Percentiles rank a stretch among this genome's conserved stretches.
phyloP scores from a whole-genome alignment of 2,113 vertebrate genomes.

The Carassius gibelio region DNA sequence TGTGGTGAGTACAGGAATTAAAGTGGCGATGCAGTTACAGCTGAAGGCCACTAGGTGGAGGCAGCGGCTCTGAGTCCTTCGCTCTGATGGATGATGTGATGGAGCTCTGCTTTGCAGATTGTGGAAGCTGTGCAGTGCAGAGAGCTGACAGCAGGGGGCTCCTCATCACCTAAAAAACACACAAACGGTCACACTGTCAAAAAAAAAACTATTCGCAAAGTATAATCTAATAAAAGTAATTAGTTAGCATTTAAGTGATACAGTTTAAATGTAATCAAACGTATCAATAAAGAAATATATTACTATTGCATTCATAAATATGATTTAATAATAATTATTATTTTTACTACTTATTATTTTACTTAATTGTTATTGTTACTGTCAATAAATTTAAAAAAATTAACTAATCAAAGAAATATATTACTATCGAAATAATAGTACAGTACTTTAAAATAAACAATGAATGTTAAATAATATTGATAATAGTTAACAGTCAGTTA shows the following conservation, averaged over 20 bases:
- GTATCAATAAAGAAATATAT: too few species aligned
- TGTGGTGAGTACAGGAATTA: constrained; percentile 59
- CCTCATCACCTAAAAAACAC: constrained; percentile 84
- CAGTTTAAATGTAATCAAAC: too few species aligned
- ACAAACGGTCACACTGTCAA: background rate
- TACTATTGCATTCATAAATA: too few species aligned
- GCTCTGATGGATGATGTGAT: constrained; percentile 75
- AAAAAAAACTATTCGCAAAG: background rate
- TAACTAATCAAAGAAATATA: background rate
- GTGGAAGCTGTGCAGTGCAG: constrained; percentile 79
- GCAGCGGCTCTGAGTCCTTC: constrained; percentile 77
- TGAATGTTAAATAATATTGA: too few species aligned
- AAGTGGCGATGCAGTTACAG: constrained; percentile 83
- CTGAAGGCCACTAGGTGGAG: constrained; percentile 73
- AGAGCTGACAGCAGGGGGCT: constrained; percentile 77
- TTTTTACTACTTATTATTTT: too few species aligned
- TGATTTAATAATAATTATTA: too few species aligned
- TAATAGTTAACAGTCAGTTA: too few species aligned
- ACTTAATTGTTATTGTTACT: too few species aligned
- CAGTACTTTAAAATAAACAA: background rate
- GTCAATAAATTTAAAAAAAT: background rate
- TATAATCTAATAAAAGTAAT: too few species aligned
- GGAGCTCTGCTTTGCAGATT: constrained; percentile 84
- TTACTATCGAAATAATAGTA: background rate
- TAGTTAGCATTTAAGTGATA: too few species aligned